Evolutionary conservation across 2,113 vertebrate species (phyloP), one percentile per base, ranked within the genome.

Genomic region (Osmerus eperlanus): DNA sequence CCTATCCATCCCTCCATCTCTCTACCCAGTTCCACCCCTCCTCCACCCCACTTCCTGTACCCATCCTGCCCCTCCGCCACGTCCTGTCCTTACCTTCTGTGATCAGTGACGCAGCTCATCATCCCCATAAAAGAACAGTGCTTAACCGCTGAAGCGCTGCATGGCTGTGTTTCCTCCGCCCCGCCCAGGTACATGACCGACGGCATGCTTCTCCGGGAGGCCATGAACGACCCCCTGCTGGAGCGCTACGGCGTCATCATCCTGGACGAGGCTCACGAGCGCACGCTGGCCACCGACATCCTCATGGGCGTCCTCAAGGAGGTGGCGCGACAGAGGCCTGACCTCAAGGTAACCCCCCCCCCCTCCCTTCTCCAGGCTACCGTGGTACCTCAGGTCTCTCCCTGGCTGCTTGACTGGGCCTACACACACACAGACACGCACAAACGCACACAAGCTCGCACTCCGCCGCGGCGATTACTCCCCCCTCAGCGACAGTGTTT

Each of bases 291-390:
- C 69, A 99, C 97, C 0, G 97, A 99, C 89, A 98, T 99, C 83
- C 92, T 98, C 80, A 98, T 98, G 95, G 95, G 96, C 25, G 96
- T 98, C 84, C 82, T 99, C 65, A 98, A 99, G 85, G 97, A 98
- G 84, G 95, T 97, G 83, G 96, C 95, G 71, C 94, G 95, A 53
- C 96, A 98, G 65, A 94, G 96, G 78, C 82, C 92, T 66, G 97
- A 99, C 89, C 91, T 99, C 76, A 99, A 98, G 96, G 96, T 98
- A 79, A 74, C 21, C 3, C n/a, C 54, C 54, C 54, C 54, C 18
- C n/a, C 54, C n/a, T 5, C 54, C 15, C 53, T 54, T 54, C 13
- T 56, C 54, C 14, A n/a, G n/a, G 54, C 1, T 56, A n/a, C 54
- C 54, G 3, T 56, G 54, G n/a, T 56, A 56, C 54, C 54, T 56